Percentiles rank a stretch among this genome's conserved stretches.
Conservation (phyloP, 2,797 vertebrate species). For the Tapirus indicus region DNA sequence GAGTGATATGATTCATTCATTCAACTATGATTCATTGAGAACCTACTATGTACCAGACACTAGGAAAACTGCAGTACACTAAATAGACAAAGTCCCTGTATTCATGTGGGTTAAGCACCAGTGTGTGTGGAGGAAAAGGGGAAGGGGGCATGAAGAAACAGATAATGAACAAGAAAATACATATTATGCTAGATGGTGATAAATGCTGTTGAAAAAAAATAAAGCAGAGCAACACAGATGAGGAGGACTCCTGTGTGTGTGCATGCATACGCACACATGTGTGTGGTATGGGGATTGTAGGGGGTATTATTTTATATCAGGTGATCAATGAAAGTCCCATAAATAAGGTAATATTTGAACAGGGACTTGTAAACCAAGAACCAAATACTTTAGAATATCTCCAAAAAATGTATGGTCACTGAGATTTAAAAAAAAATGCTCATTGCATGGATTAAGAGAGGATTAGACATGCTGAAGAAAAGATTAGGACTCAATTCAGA, state of each 20-base stretch:
- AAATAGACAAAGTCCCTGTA: neutral
- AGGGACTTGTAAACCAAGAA: neutral
- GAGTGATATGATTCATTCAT: neutral
- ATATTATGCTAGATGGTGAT: neutral
- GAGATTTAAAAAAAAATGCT: neutral
- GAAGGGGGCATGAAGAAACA: neutral
- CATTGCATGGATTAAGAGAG: constrained; percentile 27
- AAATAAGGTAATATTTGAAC: neutral
- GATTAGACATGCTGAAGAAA: constrained; percentile 4
- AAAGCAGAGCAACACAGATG: neutral
- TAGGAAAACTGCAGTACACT: neutral
- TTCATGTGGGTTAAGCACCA: neutral
- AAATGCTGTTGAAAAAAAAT: neutral
- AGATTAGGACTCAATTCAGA: constrained; percentile 16
- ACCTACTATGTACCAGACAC: neutral
- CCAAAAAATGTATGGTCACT: neutral
- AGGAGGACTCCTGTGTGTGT: neutral
- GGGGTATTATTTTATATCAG: neutral
- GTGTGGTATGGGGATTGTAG: neutral
- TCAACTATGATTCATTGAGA: neutral
- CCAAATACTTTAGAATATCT: neutral
- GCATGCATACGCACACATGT: no score
- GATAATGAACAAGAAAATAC: neutral
- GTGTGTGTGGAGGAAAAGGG: neutral
- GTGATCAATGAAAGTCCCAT: neutral